phyloP scores from a whole-genome alignment of 2,888 invertebrate species.

The Stenotaenia linearis region DNA sequence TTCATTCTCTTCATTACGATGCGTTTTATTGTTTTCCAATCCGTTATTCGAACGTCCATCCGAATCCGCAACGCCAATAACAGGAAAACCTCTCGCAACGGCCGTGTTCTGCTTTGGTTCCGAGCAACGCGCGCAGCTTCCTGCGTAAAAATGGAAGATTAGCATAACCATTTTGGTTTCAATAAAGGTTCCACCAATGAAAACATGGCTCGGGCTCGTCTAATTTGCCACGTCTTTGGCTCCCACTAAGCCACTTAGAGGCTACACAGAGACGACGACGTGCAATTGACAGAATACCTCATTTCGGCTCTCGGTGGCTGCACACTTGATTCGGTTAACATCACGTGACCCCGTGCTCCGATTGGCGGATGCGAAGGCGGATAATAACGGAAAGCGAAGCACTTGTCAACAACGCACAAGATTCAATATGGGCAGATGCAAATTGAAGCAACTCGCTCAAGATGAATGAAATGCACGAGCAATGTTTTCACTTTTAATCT shows the following conservation, averaged over 20 bases:
- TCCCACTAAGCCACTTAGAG: background rate
- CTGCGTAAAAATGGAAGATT: background rate
- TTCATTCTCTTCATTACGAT: too few relatives aligned
- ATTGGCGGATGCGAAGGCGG: background rate
- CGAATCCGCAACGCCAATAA: too few relatives aligned
- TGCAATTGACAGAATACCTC: conserved; percentile 5
- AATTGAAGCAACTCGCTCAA: background rate
- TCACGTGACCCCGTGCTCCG: background rate
- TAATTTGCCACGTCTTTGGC: background rate
- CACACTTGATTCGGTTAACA: background rate
- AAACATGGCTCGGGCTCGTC: background rate
- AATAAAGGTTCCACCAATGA: background rate
- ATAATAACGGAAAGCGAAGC: background rate
- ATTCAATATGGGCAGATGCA: conserved; percentile 5
- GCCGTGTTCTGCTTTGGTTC: too few relatives aligned
- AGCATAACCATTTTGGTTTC: background rate
- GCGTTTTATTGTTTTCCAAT: too few relatives aligned
- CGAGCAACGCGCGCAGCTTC: background rate
- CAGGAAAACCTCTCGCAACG: too few relatives aligned
- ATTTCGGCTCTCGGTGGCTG: background rate
- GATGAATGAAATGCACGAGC: background rate
- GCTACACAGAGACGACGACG: background rate
- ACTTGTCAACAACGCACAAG: background rate
- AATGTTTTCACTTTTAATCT: background rate
- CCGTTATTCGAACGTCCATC: too few relatives aligned